Conservation (phyloP, 2,113 vertebrate genomes). For the Austrofundulus limnaeus region DNA sequence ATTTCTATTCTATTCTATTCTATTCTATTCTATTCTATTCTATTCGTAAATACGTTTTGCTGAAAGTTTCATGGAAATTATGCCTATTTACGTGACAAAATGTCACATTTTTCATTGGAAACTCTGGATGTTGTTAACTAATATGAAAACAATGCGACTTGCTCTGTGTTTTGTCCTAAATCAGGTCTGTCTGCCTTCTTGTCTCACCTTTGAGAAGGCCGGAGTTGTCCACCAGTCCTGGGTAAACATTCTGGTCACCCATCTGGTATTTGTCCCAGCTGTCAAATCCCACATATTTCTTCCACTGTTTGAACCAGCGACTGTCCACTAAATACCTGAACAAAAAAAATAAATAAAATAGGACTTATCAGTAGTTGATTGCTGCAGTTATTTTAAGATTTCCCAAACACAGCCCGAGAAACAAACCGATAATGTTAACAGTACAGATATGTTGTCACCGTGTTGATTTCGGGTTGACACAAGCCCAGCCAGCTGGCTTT, state of each 20-base stretch:
- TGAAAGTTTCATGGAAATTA: no score
- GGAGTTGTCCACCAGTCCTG: constrained; percentile 96
- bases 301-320: constrained; percentile 99
- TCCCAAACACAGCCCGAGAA: neutral
- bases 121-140: no score
- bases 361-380: no score
- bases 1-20: no score
- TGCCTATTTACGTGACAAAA: no score
- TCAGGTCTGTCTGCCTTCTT: neutral
- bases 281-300: constrained; percentile 99
- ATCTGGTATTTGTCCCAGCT: constrained; percentile 99
- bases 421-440: constrained; percentile 5
- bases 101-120: no score
- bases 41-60: no score
- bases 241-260: constrained; percentile 98
- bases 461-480: constrained; percentile 44
- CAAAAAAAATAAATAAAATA: no score
- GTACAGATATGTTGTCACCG: constrained; percentile 2
- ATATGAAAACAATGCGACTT: no score
- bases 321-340: constrained; percentile 96
- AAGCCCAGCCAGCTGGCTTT: constrained; percentile 54
- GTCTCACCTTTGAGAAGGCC: constrained; percentile 94
- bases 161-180: no score
- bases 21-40: no score
- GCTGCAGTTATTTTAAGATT: neutral